Percentiles rank a stretch among this genome's conserved stretches.
Evolutionary conservation across 2,888 invertebrate genomes (phyloP).

Genomic region (Aleiodes testaceus): DNA sequence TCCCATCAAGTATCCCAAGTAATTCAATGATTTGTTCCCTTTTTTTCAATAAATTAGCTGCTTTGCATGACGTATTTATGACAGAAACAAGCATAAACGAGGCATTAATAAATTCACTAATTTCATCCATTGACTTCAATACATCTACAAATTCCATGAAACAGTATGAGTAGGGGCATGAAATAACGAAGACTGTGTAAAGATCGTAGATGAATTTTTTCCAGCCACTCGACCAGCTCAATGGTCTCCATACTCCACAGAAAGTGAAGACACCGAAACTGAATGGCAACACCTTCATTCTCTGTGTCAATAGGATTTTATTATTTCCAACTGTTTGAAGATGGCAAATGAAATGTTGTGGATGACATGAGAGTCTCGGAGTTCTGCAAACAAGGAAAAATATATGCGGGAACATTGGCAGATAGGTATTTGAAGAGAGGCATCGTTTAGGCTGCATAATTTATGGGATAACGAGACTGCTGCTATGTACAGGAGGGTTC

Average conservation of each 20-base stretch:
- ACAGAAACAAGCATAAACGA: slow-evolving; percentile 27
- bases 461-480: neutral
- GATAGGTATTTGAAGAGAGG: neutral
- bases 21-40: slow-evolving; percentile 31
- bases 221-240: slow-evolving; percentile 36
- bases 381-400: neutral
- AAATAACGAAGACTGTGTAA: neutral
- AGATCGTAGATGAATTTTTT: slow-evolving; percentile 17
- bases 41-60: slow-evolving; percentile 34
- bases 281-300: slow-evolving; percentile 1
- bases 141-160: slow-evolving; percentile 19
- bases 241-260: slow-evolving; percentile 44
- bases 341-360: neutral
- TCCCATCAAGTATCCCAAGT: slow-evolving; percentile 8
- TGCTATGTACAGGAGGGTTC: neutral
- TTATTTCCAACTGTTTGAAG: neutral
- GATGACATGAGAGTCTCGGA: neutral
- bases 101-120: slow-evolving; percentile 8
- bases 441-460: neutral
- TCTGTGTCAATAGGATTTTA: too few species aligned
- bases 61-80: slow-evolving; percentile 43
- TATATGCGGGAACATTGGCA: slow-evolving; percentile 7
- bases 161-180: slow-evolving; percentile 15
- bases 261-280: slow-evolving; percentile 32
- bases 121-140: slow-evolving; percentile 11